Evolutionary conservation across 2,888 invertebrate genomes (phyloP), one percentile per base, ranked within the genome.

Genomic region (Bembecia ichneumoniformis): DNA sequence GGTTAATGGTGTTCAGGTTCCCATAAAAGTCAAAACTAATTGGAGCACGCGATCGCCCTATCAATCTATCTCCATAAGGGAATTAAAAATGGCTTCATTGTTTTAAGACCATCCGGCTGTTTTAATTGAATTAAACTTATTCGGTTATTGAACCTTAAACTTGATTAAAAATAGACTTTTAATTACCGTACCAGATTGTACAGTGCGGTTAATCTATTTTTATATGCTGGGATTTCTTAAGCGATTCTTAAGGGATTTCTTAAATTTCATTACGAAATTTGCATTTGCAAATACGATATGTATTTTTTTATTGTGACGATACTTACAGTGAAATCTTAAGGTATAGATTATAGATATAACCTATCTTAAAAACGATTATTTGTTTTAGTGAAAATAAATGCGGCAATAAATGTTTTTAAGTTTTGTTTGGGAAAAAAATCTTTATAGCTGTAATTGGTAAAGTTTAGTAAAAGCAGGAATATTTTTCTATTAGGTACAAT

Each of bases 11-110:
- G 56, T 60, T 66, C 62, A 52, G 57, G 66, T 74, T 78, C 77
- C 69, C 75, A 79, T 71, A 71, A 68, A 64, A 71, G 66, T 59
- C 59, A 57, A 56, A 54, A 61, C 57, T 72, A 78, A 80, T 74
- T 74, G 71, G 71, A 70, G 63, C 81, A 82, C 77, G 82, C 78
- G 65, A 82, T 77, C 60, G 62, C 55, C 64, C 68, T 76, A 82
- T 81, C 71, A 80, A 76, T 81, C 74, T 73, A 63, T 57, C 57
- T 58, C 51, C 53, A 57, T 66, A 66, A 66, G 68, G 60, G 63
- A 66, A 64, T 63, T 63, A 59, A 62, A 67, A 66, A 74, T 68
- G 65, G 60, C 62, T 68, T 70, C 63, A 73, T 71, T 74, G 74
- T 74, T 17, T 54, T 45, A 51, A 47, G 51, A 52, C 47, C 51